Base-by-base conservation (phyloP, 2,888 invertebrate genomes). In the Pogonocherus hispidulus region DNA sequence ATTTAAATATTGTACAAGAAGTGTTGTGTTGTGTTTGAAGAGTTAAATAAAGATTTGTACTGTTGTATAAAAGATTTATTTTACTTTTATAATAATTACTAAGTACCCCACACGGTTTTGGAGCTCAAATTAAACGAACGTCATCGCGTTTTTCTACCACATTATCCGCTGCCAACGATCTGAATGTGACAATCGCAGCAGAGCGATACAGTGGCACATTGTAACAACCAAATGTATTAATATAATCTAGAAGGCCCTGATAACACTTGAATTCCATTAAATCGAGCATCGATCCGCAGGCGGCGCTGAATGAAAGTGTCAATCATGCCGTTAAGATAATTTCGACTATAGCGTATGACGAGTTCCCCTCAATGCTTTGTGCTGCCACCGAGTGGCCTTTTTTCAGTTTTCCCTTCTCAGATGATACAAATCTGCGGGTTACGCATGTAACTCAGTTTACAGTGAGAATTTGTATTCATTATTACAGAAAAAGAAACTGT, bases 241-340 rank as follows among this genome's bases (percentile, higher is more conserved):
- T 72, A 67, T 71, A 71, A 71, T 74, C 70, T 59, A 62, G 70
- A 62, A 68, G 54, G 64, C 63, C 41, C 41, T 52, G 82, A 83
- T 81, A 81, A 81, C 80, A 80, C 76, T 73, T 73, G 76, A 82
- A 82, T 81, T 84, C 83, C 82, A 83, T 84, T 83, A 83, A 83
- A 78, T 72, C 70, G 63, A 32, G 57, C 67, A 72, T 70, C 73
- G 74, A 69, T 73, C 67, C 57, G 41, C 73, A 64, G 66, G 68
- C 71, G 77, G 71, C 75, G 76, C 70, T 81, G 78, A 82, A 82
- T 83, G 80, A 78, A 81, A 78, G 78, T 81, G 84, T 84, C 84
- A 84, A 83, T 84, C 84, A 84, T 80, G 74, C 76, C 75, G 81
- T 83, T 83, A 82, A 84, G 84, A 84, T 83, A 83, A 84, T 83